Percentiles rank a stretch among this genome's conserved stretches.
These are phyloP conservation scores for Hemiscyllium ocellatum DNA, from an alignment of 2,113 vertebrate species.

Conservation along the genomic window DNA sequence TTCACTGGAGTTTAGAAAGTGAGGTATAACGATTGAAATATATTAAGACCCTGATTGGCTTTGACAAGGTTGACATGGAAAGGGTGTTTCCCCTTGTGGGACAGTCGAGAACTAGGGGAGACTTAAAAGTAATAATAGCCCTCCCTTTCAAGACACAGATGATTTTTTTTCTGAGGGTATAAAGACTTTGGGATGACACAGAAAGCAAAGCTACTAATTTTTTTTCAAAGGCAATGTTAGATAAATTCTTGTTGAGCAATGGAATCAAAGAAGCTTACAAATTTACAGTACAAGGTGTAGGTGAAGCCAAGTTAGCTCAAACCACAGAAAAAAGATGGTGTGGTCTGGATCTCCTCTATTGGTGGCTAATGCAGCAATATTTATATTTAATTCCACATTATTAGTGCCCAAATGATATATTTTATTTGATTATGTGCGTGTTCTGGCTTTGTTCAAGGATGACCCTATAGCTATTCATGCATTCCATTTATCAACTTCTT, in stretches of 20 bases:
- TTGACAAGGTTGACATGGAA: too few relatives aligned
- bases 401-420: not conserved
- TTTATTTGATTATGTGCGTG: not conserved
- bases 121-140: too few relatives aligned
- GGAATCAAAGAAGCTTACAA: not conserved
- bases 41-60: too few relatives aligned
- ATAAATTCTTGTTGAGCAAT: not conserved
- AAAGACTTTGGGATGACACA: too few relatives aligned
- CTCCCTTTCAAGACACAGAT: too few relatives aligned
- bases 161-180: too few relatives aligned
- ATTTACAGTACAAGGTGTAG: not conserved
- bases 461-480: not conserved
- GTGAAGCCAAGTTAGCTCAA: not conserved
- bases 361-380: not conserved
- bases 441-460: not conserved
- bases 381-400: not conserved
- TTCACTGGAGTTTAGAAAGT: too few relatives aligned
- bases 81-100: too few relatives aligned
- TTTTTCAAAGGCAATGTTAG: too few relatives aligned
- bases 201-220: too few relatives aligned
- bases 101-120: too few relatives aligned
- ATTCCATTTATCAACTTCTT: not conserved
- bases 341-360: not conserved
- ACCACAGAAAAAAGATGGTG: not conserved
- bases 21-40: too few relatives aligned